These are phyloP conservation scores for Drosophila hamatofila DNA, from an alignment of 2,888 invertebrate species.

Conservation along the genomic window DNA sequence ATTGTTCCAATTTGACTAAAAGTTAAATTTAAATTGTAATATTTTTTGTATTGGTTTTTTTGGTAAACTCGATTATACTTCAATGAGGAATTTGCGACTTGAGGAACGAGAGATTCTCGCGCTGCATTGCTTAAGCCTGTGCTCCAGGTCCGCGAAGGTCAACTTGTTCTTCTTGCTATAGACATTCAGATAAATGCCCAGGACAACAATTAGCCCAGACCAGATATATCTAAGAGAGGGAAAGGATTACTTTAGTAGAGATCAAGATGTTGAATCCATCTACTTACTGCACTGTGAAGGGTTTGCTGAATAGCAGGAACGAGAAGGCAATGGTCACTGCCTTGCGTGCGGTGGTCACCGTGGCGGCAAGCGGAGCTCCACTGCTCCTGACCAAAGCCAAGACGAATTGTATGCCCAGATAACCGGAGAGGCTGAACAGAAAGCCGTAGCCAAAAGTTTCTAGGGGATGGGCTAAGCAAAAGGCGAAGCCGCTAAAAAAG, in stretches of 20 bases:
- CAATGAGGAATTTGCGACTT: constrained; percentile 80
- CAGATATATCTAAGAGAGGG: constrained; percentile 90
- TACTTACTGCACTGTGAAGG: constrained; percentile 95
- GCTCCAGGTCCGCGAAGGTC: constrained; percentile 77
- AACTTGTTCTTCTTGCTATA: constrained; percentile 90
- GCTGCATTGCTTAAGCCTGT: constrained; percentile 57
- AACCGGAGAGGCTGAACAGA: constrained; percentile 95
- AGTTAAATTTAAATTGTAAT: constrained; percentile 11
- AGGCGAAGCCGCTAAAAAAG: constrained; percentile 90
- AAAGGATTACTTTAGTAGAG: neutral
- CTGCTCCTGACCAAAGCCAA: constrained; percentile 94
- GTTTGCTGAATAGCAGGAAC: constrained; percentile 97
- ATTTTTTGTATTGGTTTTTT: constrained; percentile 43
- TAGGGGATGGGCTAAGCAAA: constrained; percentile 90
- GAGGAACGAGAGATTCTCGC: constrained; percentile 63
- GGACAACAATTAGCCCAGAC: constrained; percentile 94
- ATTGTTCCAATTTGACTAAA: constrained; percentile 56
- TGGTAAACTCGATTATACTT: constrained; percentile 72
- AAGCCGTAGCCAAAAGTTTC: constrained; percentile 94
- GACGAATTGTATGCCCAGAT: constrained; percentile 97
- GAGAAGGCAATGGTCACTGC: constrained; percentile 96
- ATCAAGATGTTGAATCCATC: neutral
- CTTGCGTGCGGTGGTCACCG: constrained; percentile 95
- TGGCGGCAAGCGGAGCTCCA: constrained; percentile 97
- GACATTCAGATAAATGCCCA: constrained; percentile 97